Evolutionary conservation across 2,797 vertebrate species (phyloP).

Genomic region (Anguilla anguilla): DNA sequence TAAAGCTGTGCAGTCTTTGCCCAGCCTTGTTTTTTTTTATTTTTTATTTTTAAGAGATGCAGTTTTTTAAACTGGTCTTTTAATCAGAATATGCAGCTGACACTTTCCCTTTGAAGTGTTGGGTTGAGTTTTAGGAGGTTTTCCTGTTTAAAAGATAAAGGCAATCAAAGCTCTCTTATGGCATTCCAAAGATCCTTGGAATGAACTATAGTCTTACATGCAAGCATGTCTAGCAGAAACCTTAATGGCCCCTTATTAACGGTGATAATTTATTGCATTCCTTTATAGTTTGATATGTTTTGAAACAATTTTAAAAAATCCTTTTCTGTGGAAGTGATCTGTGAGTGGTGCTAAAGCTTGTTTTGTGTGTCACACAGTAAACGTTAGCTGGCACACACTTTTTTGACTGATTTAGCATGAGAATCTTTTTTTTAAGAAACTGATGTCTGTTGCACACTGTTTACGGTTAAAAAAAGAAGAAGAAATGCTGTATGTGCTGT

Average conservation of each 20-base stretch:
- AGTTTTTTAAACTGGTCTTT: constrained; percentile 36
- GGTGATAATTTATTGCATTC: constrained; percentile 29
- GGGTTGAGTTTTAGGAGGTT: constrained; percentile 5
- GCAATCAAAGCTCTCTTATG: neutral
- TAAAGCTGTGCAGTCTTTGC: neutral
- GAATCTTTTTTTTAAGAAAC: constrained; percentile 63
- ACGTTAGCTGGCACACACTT: constrained; percentile 64
- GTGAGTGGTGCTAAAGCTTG: constrained; percentile 55
- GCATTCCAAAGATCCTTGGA: constrained; percentile 1
- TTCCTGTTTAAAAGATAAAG: neutral
- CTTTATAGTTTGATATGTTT: constrained; percentile 23
- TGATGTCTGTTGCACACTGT: constrained; percentile 72
- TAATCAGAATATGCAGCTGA: constrained; percentile 49
- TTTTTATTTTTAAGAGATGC: constrained; percentile 36
- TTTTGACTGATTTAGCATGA: constrained; percentile 52
- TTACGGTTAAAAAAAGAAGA: constrained; percentile 68
- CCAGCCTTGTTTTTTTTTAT: neutral
- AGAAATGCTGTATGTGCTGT: constrained; percentile 73
- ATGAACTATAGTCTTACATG: constrained; percentile 36
- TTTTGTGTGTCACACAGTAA: constrained; percentile 67
- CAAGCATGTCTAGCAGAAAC: constrained; percentile 47
- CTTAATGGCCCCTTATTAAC: neutral
- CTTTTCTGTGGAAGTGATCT: constrained; percentile 49
- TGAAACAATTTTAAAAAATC: neutral
- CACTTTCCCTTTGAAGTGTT: neutral